Base-by-base conservation (phyloP, 2,888 invertebrate species). In the Sussaba pulchella region DNA sequence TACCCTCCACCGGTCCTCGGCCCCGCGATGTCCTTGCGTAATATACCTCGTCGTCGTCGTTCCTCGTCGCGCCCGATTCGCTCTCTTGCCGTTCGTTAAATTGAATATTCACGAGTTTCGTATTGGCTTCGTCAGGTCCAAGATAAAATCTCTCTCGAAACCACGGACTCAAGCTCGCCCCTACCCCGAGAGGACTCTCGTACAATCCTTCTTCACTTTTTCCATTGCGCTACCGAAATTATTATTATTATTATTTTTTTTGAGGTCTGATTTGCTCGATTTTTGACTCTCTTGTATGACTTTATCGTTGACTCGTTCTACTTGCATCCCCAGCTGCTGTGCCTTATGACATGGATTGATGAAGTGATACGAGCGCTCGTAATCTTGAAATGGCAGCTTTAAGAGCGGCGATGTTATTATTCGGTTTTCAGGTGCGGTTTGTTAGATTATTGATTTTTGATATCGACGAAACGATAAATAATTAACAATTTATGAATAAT, bases 61-160 rank as follows among this genome's bases (percentile, higher is more conserved):
- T n/a, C n/a, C 77, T 72, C 61, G 76, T 82, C 82, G 81, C 54
- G 61, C 82, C 64, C 81, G 66, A 76, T 72, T 75, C 66, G 66
- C 70, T 69, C 73, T 70, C 73, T 66, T 78, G 74, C 81, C 70
- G 73, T 74, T 74, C 63, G 73, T 78, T 78, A 66, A 78, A 78
- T 81, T 81, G 81, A 78, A 78, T 81, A 78, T 78, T 81, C 81
- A 78, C 43, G 73, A 66, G 77, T 50, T 41, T 41, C 77, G 64
- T 52, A 74, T 73, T 73, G 81, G 75, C 75, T 80, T 80, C 80
- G 80, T 80, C 80, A 80, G 71, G 39, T 72, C 54, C 67, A 45
- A 61, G 71, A 66, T 61, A 71, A 61, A 80, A 80, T 75, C 71
- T 72, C 71, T 61, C 66, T 75, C 26, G 66, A 59, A 76, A 66